These are phyloP conservation scores for Tetanocera ferruginea DNA, from an alignment of 2,888 invertebrate genomes.

Conservation along the genomic window DNA sequence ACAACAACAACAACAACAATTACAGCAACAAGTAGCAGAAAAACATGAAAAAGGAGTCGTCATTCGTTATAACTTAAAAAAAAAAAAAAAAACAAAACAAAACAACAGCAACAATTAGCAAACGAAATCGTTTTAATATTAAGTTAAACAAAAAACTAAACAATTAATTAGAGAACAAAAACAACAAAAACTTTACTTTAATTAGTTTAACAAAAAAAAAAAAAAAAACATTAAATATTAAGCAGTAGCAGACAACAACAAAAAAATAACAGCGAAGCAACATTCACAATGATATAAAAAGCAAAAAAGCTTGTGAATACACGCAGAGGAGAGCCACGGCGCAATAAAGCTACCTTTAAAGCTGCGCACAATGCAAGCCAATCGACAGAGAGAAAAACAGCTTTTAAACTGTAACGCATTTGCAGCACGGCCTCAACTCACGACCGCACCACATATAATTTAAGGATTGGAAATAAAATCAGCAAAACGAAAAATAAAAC, in stretches of 20 bases:
- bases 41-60: constrained; percentile 30
- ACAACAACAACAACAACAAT: constrained; percentile 12
- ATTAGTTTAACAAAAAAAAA: background rate
- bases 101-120: constrained; percentile 3
- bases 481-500: background rate
- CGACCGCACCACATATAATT: background rate
- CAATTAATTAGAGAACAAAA: background rate
- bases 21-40: background rate
- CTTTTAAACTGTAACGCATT: background rate
- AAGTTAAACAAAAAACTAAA: constrained; percentile 1
- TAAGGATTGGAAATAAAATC: background rate
- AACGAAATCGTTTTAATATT: constrained; percentile 4
- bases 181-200: background rate
- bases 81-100: constrained; percentile 17
- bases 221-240: constrained; percentile 17
- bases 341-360: background rate
- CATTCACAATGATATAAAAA: background rate
- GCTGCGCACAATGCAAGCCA: background rate
- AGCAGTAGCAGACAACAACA: constrained; percentile 19
- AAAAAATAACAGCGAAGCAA: background rate
- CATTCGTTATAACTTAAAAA: constrained; percentile 32
- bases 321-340: background rate
- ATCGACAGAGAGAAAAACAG: background rate
- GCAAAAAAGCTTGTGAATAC: background rate
- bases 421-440: background rate